Percentiles rank a stretch among this genome's conserved stretches.
Conservation (phyloP, 2,888 invertebrate species). For the Athalia circularis region DNA sequence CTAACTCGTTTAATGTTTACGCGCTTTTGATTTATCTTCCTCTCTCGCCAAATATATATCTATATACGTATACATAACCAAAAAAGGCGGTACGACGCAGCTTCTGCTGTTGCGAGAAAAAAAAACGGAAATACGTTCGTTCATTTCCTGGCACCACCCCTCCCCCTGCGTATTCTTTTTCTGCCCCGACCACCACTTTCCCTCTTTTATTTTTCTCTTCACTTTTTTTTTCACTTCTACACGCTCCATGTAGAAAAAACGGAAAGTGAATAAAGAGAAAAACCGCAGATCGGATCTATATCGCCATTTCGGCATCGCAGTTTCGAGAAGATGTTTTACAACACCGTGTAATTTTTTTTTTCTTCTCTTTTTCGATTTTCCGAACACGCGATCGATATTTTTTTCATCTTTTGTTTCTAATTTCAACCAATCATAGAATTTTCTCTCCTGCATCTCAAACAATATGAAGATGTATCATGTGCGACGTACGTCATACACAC, state of each 20-base stretch:
- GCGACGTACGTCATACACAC: too few species aligned
- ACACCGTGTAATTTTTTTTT: too few species aligned
- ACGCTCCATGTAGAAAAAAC: not conserved
- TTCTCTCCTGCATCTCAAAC: too few species aligned
- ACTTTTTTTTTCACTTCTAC: not conserved
- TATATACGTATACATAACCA: too few species aligned
- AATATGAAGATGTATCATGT: too few species aligned
- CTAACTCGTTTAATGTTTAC: slow-evolving; percentile 47
- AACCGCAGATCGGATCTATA: too few species aligned
- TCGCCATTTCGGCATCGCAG: not conserved
- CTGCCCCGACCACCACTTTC: too few species aligned
- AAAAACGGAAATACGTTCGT: not conserved
- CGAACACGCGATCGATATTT: too few species aligned
- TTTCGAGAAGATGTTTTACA: not conserved
- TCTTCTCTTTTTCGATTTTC: too few species aligned
- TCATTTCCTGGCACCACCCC: not conserved
- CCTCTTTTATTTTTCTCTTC: not conserved
- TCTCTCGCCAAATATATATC: not conserved
- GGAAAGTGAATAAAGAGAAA: not conserved
- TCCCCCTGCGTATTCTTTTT: not conserved
- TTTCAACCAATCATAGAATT: too few species aligned
- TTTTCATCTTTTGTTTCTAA: too few species aligned
- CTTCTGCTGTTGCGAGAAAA: not conserved
- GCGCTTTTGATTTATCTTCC: slow-evolving; percentile 54
- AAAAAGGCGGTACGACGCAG: too few species aligned